Percentiles rank a stretch among this genome's conserved stretches.
phyloP scores from a whole-genome alignment of 2,888 invertebrate genomes.

The Trissolcus japonicus region DNA sequence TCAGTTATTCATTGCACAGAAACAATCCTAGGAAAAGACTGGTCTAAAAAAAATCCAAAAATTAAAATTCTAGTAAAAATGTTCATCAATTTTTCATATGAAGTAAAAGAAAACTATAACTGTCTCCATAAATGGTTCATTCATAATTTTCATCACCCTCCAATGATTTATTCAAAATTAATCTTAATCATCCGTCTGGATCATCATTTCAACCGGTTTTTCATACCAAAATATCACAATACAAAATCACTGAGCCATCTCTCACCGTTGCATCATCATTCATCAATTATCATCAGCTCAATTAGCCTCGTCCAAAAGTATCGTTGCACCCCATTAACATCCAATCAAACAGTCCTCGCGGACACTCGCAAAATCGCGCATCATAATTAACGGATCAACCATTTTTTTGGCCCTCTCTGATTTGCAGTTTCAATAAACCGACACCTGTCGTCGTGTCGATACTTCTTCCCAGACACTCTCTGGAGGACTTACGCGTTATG shows the following conservation, averaged over 20 bases:
- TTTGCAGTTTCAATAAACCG: conserved; percentile 13
- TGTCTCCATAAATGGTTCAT: too few relatives aligned
- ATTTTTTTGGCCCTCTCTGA: background rate
- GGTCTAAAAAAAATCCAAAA: too few relatives aligned
- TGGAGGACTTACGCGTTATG: conserved; percentile 19
- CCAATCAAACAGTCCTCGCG: background rate
- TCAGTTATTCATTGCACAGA: too few relatives aligned
- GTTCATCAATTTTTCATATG: too few relatives aligned
- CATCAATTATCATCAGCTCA: too few relatives aligned
- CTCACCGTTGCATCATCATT: too few relatives aligned
- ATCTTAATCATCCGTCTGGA: too few relatives aligned
- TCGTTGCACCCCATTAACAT: conserved; percentile 1
- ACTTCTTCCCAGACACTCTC: conserved; percentile 16
- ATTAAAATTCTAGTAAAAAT: too few relatives aligned
- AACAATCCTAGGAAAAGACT: too few relatives aligned
- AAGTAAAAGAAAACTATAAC: too few relatives aligned
- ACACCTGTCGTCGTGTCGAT: conserved; percentile 25
- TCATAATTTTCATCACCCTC: background rate
- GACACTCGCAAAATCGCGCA: background rate
- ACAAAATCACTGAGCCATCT: too few relatives aligned
- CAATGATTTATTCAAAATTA: background rate
- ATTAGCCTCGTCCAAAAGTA: too few relatives aligned
- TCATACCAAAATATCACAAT: background rate
- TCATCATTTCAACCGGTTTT: background rate
- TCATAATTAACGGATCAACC: conserved; percentile 6